phyloP scores from a whole-genome alignment of 2,888 invertebrate species.

The Spodoptera littoralis region DNA sequence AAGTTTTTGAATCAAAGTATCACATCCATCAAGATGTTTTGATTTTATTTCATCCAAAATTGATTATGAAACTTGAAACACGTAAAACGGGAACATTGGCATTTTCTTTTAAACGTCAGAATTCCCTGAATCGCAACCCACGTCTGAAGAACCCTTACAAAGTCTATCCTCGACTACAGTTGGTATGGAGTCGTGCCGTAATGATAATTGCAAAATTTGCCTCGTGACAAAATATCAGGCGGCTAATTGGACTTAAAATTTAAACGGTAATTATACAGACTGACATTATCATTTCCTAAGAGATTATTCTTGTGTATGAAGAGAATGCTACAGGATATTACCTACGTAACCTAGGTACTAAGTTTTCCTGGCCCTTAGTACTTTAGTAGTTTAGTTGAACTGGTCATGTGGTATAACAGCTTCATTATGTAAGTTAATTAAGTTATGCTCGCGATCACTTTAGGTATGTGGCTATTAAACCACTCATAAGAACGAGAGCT shows the following conservation, averaged over 20 bases:
- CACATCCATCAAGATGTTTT: too few species aligned
- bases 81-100: not conserved
- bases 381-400: not conserved
- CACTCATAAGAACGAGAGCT: too few species aligned
- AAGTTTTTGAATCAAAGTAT: too few species aligned
- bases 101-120: not conserved
- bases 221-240: conserved; percentile 47
- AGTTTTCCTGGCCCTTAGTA: conserved; percentile 22
- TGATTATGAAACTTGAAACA: too few species aligned
- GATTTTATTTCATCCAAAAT: too few species aligned
- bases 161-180: conserved; percentile 7
- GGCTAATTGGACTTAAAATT: conserved; percentile 44
- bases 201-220: conserved; percentile 50
- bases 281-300: conserved; percentile 33
- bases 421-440: conserved; percentile 11
- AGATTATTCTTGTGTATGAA: conserved; percentile 32
- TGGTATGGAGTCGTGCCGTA: conserved; percentile 21
- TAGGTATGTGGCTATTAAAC: too few species aligned
- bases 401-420: conserved; percentile 9
- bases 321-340: conserved; percentile 30
- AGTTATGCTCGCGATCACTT: not conserved
- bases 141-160: conserved; percentile 8
- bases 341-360: conserved; percentile 6
- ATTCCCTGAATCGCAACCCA: not conserved
- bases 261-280: conserved; percentile 40